phyloP scores from a whole-genome alignment of 2,888 invertebrate genomes.

The Brachypterus glaber region DNA sequence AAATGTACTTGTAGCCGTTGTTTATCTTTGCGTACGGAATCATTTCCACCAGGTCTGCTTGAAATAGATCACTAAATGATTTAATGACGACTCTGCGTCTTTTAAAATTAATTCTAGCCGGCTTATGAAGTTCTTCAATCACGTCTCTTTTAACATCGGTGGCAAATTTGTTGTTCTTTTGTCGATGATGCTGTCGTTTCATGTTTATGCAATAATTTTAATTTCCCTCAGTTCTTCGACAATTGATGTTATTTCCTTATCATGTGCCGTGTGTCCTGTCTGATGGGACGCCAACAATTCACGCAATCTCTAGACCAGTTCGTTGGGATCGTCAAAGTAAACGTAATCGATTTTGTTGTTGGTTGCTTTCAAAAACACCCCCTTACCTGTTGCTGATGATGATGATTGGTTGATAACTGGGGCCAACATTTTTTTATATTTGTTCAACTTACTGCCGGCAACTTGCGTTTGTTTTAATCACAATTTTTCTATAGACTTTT shows the following conservation, averaged over 20 bases:
- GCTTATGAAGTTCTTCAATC: slow-evolving; percentile 20
- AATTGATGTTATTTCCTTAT: too few relatives aligned
- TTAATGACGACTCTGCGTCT: slow-evolving; percentile 31
- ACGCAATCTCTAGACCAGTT: neutral
- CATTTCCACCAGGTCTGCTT: slow-evolving; percentile 37
- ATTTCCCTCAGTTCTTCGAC: too few relatives aligned
- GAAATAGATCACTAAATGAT: slow-evolving; percentile 36
- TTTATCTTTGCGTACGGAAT: slow-evolving; percentile 25
- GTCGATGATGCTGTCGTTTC: too few relatives aligned
- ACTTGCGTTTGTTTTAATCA: neutral
- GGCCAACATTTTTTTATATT: neutral
- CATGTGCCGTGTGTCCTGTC: too few relatives aligned
- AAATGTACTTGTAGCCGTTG: slow-evolving; percentile 28
- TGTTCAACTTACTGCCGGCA: neutral
- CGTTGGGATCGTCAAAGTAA: slow-evolving; percentile 1
- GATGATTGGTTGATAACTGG: neutral
- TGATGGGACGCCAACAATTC: neutral
- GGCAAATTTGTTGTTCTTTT: slow-evolving; percentile 28
- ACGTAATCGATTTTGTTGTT: neutral
- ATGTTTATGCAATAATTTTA: too few relatives aligned
- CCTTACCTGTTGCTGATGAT: neutral
- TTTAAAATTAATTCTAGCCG: slow-evolving; percentile 33
- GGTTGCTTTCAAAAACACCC: too few relatives aligned
- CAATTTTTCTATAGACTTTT: slow-evolving; percentile 1
- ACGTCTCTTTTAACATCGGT: slow-evolving; percentile 3